These are phyloP conservation scores for Marmota monax DNA, from an alignment of 2,113 vertebrate species.

Conservation along the genomic window DNA sequence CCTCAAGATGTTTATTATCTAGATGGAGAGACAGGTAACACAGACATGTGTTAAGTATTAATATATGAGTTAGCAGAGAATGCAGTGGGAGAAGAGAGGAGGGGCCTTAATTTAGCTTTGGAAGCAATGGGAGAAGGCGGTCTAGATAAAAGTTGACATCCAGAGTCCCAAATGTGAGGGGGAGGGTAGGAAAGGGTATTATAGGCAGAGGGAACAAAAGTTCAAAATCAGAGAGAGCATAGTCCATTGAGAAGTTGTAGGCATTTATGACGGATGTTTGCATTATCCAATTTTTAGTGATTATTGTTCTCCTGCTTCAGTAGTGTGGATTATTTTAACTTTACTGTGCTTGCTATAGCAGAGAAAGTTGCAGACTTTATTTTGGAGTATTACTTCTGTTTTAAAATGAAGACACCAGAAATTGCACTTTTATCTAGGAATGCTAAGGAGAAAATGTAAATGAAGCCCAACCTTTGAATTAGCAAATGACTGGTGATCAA, in stretches of 20 bases:
- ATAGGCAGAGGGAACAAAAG: background rate
- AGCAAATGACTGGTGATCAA: constrained; percentile 15
- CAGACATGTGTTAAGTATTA: background rate
- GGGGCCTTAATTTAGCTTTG: background rate
- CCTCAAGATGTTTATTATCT: background rate
- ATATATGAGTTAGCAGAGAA: background rate
- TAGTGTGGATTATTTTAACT: background rate
- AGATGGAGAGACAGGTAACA: background rate
- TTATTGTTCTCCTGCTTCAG: constrained; percentile 14
- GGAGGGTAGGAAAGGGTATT: background rate
- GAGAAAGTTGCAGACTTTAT: constrained; percentile 8
- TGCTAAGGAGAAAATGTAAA: constrained; percentile 45
- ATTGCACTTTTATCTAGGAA: background rate
- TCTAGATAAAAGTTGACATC: background rate
- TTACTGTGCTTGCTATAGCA: background rate
- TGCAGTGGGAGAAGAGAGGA: background rate
- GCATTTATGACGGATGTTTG: constrained; percentile 32
- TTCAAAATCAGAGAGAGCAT: background rate
- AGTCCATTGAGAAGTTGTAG: constrained; percentile 2
- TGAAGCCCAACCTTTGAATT: constrained; percentile 42
- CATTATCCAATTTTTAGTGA: background rate
- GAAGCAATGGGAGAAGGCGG: background rate
- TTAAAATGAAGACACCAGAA: constrained; percentile 38
- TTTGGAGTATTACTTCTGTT: constrained; percentile 40
- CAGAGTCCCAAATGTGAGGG: constrained; percentile 2